Conservation (phyloP, 2,797 vertebrate genomes). For the Peromyscus eremicus region DNA sequence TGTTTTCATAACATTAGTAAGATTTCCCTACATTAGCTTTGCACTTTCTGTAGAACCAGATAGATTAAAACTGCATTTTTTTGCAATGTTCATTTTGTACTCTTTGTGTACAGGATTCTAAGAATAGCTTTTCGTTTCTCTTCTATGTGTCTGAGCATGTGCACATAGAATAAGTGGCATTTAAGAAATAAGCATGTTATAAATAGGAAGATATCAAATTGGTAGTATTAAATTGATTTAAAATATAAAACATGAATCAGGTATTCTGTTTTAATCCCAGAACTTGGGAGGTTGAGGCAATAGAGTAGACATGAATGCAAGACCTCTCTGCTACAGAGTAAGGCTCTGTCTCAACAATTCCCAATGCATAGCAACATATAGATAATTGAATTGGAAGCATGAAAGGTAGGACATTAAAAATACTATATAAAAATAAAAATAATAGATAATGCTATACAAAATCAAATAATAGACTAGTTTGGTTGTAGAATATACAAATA, state of each 20-base stretch:
- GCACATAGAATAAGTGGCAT: background rate
- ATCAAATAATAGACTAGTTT: conserved; percentile 43
- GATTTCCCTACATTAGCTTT: background rate
- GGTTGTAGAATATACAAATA: background rate
- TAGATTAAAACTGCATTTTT: conserved; percentile 42
- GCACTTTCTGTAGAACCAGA: background rate
- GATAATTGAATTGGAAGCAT: background rate
- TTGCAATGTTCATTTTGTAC: conserved; percentile 5
- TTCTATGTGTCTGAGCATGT: background rate
- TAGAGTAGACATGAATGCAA: background rate
- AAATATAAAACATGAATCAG: background rate
- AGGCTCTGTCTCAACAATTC: background rate
- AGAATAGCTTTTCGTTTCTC: conserved; percentile 33
- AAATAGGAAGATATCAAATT: background rate
- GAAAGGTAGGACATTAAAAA: background rate
- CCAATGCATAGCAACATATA: background rate
- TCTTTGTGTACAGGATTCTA: conserved; percentile 31
- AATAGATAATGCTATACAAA: background rate
- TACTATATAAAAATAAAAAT: background rate
- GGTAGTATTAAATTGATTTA: conserved; percentile 29
- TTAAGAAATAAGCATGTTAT: conserved; percentile 17
- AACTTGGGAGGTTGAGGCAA: background rate
- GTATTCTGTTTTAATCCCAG: background rate
- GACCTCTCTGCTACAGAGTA: background rate
- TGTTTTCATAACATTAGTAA: conserved; percentile 53